phyloP scores from a whole-genome alignment of 2,888 invertebrate genomes.

The Cyclophora punctaria region DNA sequence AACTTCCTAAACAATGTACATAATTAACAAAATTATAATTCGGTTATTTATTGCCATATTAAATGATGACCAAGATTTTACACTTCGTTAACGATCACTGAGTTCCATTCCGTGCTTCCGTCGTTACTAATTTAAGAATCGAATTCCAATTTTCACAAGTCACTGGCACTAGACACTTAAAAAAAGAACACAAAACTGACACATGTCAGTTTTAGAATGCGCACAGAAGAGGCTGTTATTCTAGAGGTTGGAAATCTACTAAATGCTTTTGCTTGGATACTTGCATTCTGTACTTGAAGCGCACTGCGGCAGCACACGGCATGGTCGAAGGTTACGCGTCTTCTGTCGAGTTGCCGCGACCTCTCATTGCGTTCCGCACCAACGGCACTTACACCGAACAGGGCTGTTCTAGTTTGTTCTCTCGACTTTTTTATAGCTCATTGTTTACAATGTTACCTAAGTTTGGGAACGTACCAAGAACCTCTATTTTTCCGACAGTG shows the following conservation, averaged over 20 bases:
- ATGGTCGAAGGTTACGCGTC: conserved; percentile 49
- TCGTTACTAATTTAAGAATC: no score
- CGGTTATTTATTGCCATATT: no score
- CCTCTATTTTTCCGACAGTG: conserved; percentile 21
- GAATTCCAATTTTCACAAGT: no score
- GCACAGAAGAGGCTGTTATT: background rate
- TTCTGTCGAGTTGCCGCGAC: conserved; percentile 29
- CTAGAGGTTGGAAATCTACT: background rate
- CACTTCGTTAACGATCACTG: no score
- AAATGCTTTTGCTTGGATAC: conserved; percentile 35
- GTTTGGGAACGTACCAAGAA: conserved; percentile 41
- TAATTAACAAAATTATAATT: no score
- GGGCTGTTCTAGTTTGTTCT: conserved; percentile 55
- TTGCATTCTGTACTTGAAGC: conserved; percentile 63
- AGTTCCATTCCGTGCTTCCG: no score
- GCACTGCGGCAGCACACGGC: conserved; percentile 57
- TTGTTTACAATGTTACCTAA: conserved; percentile 56
- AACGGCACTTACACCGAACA: conserved; percentile 53
- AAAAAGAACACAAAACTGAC: no score
- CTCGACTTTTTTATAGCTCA: conserved; percentile 53
- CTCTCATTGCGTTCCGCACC: conserved; percentile 51
- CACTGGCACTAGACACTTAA: no score
- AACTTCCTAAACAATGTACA: no score
- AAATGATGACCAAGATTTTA: no score
- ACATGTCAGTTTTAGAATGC: no score